phyloP scores from a whole-genome alignment of 1,140 invertebrate species.

The Pentalonia nigronervosa region DNA sequence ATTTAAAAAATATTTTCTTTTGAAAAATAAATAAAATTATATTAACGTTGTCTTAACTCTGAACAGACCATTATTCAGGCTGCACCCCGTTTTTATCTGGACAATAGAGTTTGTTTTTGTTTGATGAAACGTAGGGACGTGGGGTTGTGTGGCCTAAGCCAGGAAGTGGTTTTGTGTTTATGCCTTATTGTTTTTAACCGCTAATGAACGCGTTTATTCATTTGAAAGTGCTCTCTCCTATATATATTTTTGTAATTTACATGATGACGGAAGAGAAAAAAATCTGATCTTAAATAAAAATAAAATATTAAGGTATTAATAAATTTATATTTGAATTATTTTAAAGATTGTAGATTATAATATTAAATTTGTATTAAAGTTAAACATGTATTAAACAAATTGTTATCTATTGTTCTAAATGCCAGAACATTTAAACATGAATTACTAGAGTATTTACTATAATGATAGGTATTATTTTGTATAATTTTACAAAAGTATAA shows the following conservation, averaged over 20 bases:
- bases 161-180: conserved; percentile 44
- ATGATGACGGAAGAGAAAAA: background rate
- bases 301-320: background rate
- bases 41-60: background rate
- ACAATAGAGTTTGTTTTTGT: conserved; percentile 41
- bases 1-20: background rate
- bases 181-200: conserved; percentile 43
- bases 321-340: background rate
- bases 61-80: conserved; percentile 10
- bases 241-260: background rate
- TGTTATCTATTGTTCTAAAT: background rate
- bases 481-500: background rate
- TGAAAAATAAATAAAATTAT: background rate
- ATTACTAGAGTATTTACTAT: too few relatives aligned
- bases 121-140: background rate
- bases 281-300: background rate
- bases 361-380: background rate
- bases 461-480: background rate
- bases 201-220: background rate
- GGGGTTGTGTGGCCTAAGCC: conserved; percentile 36
- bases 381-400: too few relatives aligned
- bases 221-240: background rate
- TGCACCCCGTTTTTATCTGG: conserved; percentile 21
- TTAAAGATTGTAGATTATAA: background rate
- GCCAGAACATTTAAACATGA: background rate